Conservation (phyloP, 1,140 invertebrate genomes). For the Littorina saxatilis region DNA sequence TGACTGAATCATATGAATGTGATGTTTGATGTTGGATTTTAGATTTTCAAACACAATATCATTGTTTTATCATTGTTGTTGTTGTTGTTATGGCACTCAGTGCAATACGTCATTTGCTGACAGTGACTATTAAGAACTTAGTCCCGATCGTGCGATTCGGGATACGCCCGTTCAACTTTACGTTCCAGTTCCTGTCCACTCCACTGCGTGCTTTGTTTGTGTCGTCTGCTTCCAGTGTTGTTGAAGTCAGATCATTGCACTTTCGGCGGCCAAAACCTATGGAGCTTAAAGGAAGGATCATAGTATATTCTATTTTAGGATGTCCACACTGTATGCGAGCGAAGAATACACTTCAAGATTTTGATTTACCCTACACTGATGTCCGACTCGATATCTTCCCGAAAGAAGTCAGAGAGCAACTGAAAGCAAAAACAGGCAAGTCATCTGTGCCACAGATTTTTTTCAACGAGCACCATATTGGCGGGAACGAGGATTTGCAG, state of each 20-base stretch:
- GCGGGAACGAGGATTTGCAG: slow-evolving; percentile 70
- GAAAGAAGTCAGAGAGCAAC: slow-evolving; percentile 55
- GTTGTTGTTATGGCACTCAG: slow-evolving; percentile 2
- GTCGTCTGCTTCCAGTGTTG: not conserved
- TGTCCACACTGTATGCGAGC: slow-evolving; percentile 73
- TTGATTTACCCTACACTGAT: slow-evolving; percentile 65
- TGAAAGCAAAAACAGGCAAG: slow-evolving; percentile 59
- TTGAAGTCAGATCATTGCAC: not conserved
- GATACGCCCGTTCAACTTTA: not conserved
- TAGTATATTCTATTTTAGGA: slow-evolving; percentile 70
- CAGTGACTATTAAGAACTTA: not conserved
- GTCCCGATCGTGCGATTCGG: slow-evolving; percentile 20
- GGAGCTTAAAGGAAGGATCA: slow-evolving; percentile 65
- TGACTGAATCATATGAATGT: not conserved
- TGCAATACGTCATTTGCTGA: not conserved
- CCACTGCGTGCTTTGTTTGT: not conserved
- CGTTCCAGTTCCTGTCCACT: slow-evolving; percentile 19
- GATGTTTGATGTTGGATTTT: not conserved
- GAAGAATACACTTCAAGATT: slow-evolving; percentile 66
- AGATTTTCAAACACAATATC: no score
- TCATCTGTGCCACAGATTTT: slow-evolving; percentile 72
- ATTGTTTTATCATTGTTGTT: not conserved
- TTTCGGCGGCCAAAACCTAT: slow-evolving; percentile 16
- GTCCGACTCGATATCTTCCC: slow-evolving; percentile 68
- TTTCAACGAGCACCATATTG: slow-evolving; percentile 70